Evolutionary conservation across 2,888 invertebrate genomes (phyloP).

Genomic region (Ganaspis brasiliensis): DNA sequence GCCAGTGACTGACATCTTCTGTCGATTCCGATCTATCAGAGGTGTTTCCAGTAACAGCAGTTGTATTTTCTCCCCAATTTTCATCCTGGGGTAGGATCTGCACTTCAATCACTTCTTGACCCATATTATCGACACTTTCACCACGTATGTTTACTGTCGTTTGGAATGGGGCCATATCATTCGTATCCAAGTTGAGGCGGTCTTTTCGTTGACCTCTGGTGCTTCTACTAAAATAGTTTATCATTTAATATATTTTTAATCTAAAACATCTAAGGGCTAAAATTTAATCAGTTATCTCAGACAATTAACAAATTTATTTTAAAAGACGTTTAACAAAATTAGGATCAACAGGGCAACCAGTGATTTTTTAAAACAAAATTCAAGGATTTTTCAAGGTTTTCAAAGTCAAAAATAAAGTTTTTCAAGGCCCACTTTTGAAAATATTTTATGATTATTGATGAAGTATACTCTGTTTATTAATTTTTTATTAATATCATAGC

Average conservation of each 20-base stretch:
- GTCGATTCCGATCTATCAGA: slow-evolving; percentile 97
- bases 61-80: slow-evolving; percentile 99
- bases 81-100: slow-evolving; percentile 98
- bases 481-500: no score
- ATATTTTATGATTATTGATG: no score
- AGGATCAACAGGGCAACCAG: no score
- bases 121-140: slow-evolving; percentile 88
- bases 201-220: slow-evolving; percentile 85
- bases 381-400: no score
- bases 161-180: slow-evolving; percentile 92
- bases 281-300: no score
- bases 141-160: slow-evolving; percentile 88
- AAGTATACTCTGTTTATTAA: no score
- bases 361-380: no score
- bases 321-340: no score
- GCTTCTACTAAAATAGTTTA: slow-evolving; percentile 82
- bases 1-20: slow-evolving; percentile 94
- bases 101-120: slow-evolving; percentile 96
- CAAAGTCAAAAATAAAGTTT: no score
- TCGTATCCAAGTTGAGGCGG: slow-evolving; percentile 82
- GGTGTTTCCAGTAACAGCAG: slow-evolving; percentile 97
- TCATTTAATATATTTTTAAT: no score
- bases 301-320: neutral
- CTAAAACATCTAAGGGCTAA: no score
- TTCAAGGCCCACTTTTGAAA: no score